phyloP scores from a whole-genome alignment of 2,888 invertebrate species.

The Chymomyza amoena region DNA sequence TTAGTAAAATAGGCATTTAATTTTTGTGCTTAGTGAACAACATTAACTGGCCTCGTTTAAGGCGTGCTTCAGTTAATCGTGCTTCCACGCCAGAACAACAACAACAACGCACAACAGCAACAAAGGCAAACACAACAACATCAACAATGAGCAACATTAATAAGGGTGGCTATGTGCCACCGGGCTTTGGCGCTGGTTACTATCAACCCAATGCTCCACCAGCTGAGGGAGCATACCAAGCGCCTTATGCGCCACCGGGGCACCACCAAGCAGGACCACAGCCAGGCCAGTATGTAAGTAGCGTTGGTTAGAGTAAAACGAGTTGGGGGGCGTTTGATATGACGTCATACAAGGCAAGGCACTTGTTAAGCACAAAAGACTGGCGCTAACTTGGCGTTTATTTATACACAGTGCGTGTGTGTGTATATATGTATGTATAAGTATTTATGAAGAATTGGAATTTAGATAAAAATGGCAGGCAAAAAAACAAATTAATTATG shows the following conservation, averaged over 20 bases:
- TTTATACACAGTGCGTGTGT: constrained; percentile 9
- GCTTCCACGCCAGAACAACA: constrained; percentile 10
- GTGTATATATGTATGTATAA: background rate
- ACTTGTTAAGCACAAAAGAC: background rate
- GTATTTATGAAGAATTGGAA: no score
- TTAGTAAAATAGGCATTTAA: background rate
- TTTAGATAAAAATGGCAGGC: no score
- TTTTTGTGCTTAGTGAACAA: background rate
- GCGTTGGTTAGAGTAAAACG: background rate
- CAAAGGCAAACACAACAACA: no score
- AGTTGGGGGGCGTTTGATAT: background rate
- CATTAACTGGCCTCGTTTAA: background rate
- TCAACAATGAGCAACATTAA: constrained; percentile 68
- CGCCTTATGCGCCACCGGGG: constrained; percentile 26
- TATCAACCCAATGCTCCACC: constrained; percentile 63
- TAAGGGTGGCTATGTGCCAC: constrained; percentile 76
- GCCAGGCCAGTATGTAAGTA: constrained; percentile 68
- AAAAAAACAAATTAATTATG: background rate
- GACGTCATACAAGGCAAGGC: constrained; percentile 10
- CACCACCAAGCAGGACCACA: constrained; percentile 40
- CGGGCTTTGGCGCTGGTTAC: constrained; percentile 65
- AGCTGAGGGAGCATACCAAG: constrained; percentile 42
- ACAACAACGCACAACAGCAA: constrained; percentile 5
- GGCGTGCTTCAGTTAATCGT: background rate
- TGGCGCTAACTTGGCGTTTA: background rate